A percentile compares a stretch with the other conserved stretches of the same genome.
phyloP scores from a whole-genome alignment of 2,888 invertebrate species.

The Nephrotoma guestfalica region DNA sequence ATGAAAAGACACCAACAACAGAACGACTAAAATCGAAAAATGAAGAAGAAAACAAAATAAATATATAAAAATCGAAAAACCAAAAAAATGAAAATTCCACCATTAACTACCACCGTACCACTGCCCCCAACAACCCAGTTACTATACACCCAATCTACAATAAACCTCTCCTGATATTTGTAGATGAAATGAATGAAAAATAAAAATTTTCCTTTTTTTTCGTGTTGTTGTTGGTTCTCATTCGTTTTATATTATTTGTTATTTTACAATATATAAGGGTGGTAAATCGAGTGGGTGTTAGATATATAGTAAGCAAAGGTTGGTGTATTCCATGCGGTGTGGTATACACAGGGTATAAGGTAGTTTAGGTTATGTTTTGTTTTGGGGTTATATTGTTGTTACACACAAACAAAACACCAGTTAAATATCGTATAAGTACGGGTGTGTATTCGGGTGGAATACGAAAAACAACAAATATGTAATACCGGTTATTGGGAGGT shows the following conservation, averaged over 20 bases:
- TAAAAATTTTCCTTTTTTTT: background rate
- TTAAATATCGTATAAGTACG: background rate
- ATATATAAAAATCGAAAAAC: background rate
- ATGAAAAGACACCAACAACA: background rate
- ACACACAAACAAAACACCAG: background rate
- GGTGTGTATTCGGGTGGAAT: background rate
- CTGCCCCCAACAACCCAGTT: background rate
- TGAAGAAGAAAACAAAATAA: background rate
- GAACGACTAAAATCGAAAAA: background rate
- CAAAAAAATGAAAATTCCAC: background rate
- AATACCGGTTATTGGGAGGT: background rate
- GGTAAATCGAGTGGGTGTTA: background rate
- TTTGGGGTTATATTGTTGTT: background rate
- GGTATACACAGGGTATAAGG: background rate
- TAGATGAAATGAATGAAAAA: slow-evolving; percentile 4
- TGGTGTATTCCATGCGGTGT: background rate
- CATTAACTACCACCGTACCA: background rate
- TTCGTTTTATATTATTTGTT: background rate
- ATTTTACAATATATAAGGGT: background rate
- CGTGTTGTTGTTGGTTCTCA: background rate
- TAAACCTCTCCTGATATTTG: background rate
- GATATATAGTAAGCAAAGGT: background rate
- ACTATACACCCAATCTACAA: background rate
- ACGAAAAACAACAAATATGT: background rate
- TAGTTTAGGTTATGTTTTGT: background rate